A percentile compares a stretch with the other conserved stretches of the same genome.
Conservation (phyloP, 2,888 invertebrate genomes). For the Hydraecia micacea region DNA sequence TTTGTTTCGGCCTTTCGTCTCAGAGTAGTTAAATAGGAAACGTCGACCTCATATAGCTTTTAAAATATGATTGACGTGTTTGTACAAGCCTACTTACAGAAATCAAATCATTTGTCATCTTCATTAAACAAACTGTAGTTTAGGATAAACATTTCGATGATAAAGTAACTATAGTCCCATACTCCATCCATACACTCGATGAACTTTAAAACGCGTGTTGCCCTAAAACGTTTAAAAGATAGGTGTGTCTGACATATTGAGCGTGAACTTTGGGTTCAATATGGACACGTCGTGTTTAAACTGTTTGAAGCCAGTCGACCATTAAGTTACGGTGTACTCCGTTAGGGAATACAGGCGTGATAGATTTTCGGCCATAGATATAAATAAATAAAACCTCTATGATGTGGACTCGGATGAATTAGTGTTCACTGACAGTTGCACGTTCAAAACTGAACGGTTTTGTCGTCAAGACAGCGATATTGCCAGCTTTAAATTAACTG, state of each 20-base stretch:
- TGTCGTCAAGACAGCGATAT: neutral
- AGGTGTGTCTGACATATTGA: conserved; percentile 60
- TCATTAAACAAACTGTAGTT: neutral
- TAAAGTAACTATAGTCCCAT: conserved; percentile 1
- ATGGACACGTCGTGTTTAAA: conserved; percentile 47
- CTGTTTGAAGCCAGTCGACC: conserved; percentile 58
- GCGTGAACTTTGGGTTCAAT: conserved; percentile 56
- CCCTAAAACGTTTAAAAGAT: conserved; percentile 47
- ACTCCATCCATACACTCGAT: conserved; percentile 23
- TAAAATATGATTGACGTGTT: neutral
- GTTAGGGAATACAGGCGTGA: conserved; percentile 53
- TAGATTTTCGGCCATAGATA: conserved; percentile 50
- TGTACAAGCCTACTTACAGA: neutral
- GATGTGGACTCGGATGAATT: conserved; percentile 19
- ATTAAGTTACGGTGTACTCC: conserved; percentile 54
- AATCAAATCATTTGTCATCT: neutral
- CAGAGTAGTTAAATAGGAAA: neutral
- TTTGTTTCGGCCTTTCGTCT: neutral
- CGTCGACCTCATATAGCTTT: neutral
- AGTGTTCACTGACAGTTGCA: conserved; percentile 28
- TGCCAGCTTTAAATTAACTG: neutral
- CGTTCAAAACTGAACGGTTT: conserved; percentile 10
- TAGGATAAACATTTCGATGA: neutral
- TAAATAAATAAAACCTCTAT: conserved; percentile 35
- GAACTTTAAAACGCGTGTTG: conserved; percentile 35